phyloP scores from a whole-genome alignment of 2,888 invertebrate genomes.

The Clivina fossor region DNA sequence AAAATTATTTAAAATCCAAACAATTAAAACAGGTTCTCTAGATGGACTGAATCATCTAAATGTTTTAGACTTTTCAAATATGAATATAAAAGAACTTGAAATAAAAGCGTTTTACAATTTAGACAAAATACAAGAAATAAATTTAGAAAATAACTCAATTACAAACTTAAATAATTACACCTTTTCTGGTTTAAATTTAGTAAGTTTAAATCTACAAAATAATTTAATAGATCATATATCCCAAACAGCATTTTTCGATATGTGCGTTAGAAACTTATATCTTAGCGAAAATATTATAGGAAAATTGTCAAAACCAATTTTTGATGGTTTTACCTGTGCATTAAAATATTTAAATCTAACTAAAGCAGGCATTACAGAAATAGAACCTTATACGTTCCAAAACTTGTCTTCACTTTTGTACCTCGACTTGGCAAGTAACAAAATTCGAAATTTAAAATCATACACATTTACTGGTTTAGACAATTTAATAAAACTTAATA shows the following conservation, averaged over 20 bases:
- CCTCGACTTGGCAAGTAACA: constrained; percentile 13
- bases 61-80: background rate
- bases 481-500: constrained; percentile 13
- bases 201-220: too few species aligned
- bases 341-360: constrained; percentile 15
- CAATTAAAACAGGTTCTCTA: constrained; percentile 15
- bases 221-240: too few species aligned
- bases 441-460: constrained; percentile 5
- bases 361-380: constrained; percentile 17
- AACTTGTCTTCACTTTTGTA: constrained; percentile 2
- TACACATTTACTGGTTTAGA: constrained; percentile 12
- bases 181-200: background rate
- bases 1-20: constrained; percentile 8
- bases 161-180: constrained; percentile 6
- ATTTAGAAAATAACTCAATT: constrained; percentile 24
- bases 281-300: constrained; percentile 17
- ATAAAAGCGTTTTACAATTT: constrained; percentile 12
- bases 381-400: constrained; percentile 6
- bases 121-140: constrained; percentile 10
- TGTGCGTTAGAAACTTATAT: constrained; percentile 11
- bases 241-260: constrained; percentile 9
- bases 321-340: constrained; percentile 3
- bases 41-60: background rate
- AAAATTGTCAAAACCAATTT: constrained; percentile 2
- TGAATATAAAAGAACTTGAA: background rate